Base-by-base conservation (phyloP, 2,888 invertebrate genomes). In the Sinotaia quadrata region DNA sequence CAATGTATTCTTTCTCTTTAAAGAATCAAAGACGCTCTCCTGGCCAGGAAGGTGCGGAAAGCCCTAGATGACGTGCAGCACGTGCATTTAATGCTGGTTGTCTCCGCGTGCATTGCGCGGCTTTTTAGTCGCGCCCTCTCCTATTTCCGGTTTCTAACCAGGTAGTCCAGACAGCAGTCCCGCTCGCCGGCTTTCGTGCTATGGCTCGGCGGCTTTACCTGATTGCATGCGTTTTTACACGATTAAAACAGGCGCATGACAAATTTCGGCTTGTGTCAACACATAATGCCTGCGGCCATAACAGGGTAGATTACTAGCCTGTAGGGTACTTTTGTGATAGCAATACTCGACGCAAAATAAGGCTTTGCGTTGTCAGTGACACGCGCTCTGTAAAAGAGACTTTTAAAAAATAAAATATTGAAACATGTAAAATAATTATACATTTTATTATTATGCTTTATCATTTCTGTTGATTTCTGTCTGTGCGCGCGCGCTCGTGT, bases 81-180 rank as follows among this genome's bases (percentile, higher is more conserved):
- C 62, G 62, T 62, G 62, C 34, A 21, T 18, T 37, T 62, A 62
- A 62, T 62, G 62, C 51, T 52, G 62, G 51, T 27, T 52, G 36
- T 51, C 62, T 62, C 27, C 51, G 21, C 36, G 36, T 10, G 29
- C n/a, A n/a, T 12, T 24, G 36, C 8, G 7, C 36, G 51, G 21
- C 29, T 21, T 47, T 52, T 33, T 12, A 27, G 51, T 7, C 33
- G 31, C n/a, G 29, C 60, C 18, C 27, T 27, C 8, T 51, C 52
- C 62, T 37, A 62, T 62, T 62, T 62, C 62, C 62, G 51, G 10
- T 52, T 18, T 31, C 36, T 15, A 18, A 18, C 51, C 62, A 51
- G 62, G 62, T 51, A 60, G 27, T 33, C 15, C 27, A 8, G 18
- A 18, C 29, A 47, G 47, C 33, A 18, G 60, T 60, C 44, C 12